phyloP scores from a whole-genome alignment of 2,113 vertebrate species.

The Onychostruthus taczanowskii region DNA sequence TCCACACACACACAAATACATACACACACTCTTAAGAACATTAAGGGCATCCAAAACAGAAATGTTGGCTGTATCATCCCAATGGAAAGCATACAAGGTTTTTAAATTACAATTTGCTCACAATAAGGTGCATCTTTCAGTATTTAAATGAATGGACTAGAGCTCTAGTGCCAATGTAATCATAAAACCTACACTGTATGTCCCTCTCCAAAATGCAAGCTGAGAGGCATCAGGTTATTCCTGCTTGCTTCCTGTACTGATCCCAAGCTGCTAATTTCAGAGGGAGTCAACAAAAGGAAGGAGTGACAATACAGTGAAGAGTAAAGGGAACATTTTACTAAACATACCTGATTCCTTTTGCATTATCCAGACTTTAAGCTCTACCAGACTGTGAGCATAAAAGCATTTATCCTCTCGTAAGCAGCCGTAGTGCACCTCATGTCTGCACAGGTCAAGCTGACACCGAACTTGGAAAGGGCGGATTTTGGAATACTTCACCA shows the following conservation, averaged over 20 bases:
- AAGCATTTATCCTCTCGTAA: conserved; percentile 92
- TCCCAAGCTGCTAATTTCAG: neutral
- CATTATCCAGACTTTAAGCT: conserved; percentile 97
- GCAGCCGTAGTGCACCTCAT: conserved; percentile 94
- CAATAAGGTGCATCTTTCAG: neutral
- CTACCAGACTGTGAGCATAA: conserved; percentile 94
- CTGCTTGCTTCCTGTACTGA: neutral
- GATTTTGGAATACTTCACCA: conserved; percentile 93
- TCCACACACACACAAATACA: neutral
- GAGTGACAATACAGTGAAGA: neutral
- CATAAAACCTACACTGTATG: neutral
- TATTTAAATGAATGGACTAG: neutral
- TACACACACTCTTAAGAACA: neutral
- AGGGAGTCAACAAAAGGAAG: neutral
- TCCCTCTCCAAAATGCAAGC: neutral
- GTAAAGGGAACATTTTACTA: neutral
- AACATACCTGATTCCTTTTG: conserved; percentile 85
- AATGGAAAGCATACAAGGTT: neutral
- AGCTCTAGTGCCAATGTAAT: neutral
- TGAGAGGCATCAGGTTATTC: neutral
- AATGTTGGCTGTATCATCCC: neutral
- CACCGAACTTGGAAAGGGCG: conserved; percentile 77
- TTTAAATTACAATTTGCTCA: neutral
- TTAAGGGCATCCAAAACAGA: neutral
- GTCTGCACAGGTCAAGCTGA: conserved; percentile 92